Evolutionary conservation across 2,113 vertebrate genomes (phyloP).

Genomic region (Ptilonorhynchus violaceus): DNA sequence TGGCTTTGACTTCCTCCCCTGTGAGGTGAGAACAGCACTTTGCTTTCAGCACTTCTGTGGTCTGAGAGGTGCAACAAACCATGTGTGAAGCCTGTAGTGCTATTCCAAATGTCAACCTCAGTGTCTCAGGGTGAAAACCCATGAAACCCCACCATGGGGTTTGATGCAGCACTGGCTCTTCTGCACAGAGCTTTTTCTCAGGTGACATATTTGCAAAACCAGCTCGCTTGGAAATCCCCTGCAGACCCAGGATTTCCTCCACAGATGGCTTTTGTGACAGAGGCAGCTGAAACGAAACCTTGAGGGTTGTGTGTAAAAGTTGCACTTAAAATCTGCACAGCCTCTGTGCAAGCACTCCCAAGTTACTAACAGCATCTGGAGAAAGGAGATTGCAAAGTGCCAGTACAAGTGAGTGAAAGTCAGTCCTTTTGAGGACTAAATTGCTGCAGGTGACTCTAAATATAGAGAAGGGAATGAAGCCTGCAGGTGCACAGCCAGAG

Average conservation of each 20-base stretch:
- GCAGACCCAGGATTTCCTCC: background rate
- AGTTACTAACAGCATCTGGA: background rate
- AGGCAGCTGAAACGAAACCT: background rate
- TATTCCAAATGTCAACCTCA: background rate
- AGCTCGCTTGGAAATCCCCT: background rate
- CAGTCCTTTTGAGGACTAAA: background rate
- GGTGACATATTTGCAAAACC: background rate
- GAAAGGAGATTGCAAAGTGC: background rate
- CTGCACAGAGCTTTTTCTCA: background rate
- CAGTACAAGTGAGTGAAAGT: background rate
- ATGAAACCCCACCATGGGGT: rapidly evolving
- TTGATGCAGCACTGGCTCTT: background rate
- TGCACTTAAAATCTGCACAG: background rate
- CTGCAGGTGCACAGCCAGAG: background rate
- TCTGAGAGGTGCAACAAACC: background rate
- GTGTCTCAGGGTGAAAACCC: background rate
- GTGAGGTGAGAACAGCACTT: background rate
- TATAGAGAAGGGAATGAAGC: background rate
- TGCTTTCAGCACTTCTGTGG: background rate
- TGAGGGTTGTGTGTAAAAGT: background rate
- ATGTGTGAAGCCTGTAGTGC: background rate
- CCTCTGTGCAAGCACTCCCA: background rate
- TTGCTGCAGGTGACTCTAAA: background rate
- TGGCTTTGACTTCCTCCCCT: background rate
- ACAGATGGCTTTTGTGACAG: background rate